Conservation (phyloP, 30 jellyfish, hydroid and myxozoan species). For the Aurelia aurita complex sp. Pacific region DNA sequence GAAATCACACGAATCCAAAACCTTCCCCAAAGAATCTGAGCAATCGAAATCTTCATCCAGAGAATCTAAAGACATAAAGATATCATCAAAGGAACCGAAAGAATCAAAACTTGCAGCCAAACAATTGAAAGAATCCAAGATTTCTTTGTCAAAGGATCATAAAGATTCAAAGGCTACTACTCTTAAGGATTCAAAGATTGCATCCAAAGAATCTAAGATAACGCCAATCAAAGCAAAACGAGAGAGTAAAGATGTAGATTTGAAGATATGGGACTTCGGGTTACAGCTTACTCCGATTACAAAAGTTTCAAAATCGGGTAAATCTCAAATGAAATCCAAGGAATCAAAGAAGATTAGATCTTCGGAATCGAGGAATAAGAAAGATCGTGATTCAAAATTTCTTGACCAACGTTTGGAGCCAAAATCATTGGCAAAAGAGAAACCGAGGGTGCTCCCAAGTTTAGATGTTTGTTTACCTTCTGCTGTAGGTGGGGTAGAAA, state of each 20-base stretch:
- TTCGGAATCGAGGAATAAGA: constrained; percentile 13
- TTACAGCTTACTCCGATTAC: background rate
- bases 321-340: constrained; percentile 3
- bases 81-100: background rate
- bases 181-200: constrained; percentile 12
- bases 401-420: background rate
- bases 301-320: constrained; percentile 2
- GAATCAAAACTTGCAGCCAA: background rate
- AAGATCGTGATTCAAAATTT: constrained; percentile 3
- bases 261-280: constrained; percentile 54
- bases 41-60: background rate
- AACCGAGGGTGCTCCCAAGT: background rate
- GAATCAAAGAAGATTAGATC: constrained; percentile 15
- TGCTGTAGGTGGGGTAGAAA: too few species aligned
- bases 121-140: background rate
- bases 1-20: background rate
- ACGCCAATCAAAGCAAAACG: constrained; percentile 32
- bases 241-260: constrained; percentile 44
- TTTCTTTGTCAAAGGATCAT: constrained; percentile 8
- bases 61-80: constrained; percentile 11
- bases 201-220: constrained; percentile 34
- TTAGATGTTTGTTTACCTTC: background rate
- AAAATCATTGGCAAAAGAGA: too few species aligned
- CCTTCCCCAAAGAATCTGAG: background rate
- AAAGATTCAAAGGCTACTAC: constrained; percentile 1